A percentile compares a stretch with the other conserved stretches of the same genome.
These are phyloP conservation scores for Mustelus asterias DNA, from an alignment of 2,113 vertebrate species.

Conservation along the genomic window DNA sequence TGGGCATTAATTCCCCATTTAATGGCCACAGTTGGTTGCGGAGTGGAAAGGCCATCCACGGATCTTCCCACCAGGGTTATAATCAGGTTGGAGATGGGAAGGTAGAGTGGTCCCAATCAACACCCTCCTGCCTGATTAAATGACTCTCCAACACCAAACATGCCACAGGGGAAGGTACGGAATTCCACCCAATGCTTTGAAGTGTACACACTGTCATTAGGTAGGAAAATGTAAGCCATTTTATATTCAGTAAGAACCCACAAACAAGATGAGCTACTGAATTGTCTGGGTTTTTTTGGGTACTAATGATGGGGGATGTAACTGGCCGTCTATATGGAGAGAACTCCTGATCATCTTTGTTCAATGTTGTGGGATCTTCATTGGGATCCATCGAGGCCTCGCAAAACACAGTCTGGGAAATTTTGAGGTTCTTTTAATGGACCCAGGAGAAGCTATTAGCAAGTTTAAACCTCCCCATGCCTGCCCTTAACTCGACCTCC, in stretches of 20 bases:
- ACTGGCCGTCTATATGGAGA: not conserved
- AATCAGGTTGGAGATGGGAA: not conserved
- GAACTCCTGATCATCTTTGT: not conserved
- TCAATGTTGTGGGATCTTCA: not conserved
- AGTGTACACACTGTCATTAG: not conserved
- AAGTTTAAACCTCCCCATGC: not conserved
- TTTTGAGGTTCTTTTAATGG: not conserved
- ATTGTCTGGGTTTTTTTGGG: not conserved
- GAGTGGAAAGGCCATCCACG: not conserved
- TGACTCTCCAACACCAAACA: not conserved
- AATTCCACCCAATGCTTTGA: not conserved
- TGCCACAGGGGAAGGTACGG: not conserved
- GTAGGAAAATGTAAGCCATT: not conserved
- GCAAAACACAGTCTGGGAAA: not conserved
- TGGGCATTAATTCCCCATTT: not conserved
- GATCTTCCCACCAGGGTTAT: no score
- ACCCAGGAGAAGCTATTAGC: not conserved
- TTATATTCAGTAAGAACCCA: not conserved
- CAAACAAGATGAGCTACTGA: not conserved
- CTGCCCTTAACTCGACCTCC: not conserved
- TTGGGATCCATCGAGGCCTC: not conserved
- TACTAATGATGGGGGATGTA: not conserved
- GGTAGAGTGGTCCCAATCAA: not conserved
- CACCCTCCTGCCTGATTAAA: not conserved
- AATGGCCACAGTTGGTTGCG: not conserved